Evolutionary conservation across 1,140 invertebrate genomes (phyloP), one percentile per base, ranked within the genome.

Genomic region (Nebria ingens): DNA sequence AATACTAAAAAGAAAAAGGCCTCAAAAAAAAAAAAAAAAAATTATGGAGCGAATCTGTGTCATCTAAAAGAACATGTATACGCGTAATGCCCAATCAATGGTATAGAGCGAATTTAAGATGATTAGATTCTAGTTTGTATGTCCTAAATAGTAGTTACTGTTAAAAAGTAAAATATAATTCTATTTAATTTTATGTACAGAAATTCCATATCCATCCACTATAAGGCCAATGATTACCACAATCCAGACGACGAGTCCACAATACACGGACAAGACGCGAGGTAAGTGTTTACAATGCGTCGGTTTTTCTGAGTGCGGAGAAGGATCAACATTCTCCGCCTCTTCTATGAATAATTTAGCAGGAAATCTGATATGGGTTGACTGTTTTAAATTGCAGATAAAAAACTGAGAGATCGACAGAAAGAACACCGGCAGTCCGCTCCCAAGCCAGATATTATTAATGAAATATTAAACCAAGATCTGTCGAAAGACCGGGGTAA

Each of bases 301-400:
- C 25, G 25, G 6, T 9, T 34, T 34, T 6, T 34, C n/a, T 34
- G n/a, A n/a, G n/a, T n/a, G n/a, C n/a, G n/a, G n/a, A 6, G 4
- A 4, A 4, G 25, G 4, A 29, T 13, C 25, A 29, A 6, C 25
- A 29, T 29, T 29, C 13, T 6, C 25, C 13, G 25, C 17, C 15
- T 45, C 9, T 17, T 12, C 9, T 45, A 45, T 45, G 40, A 45
- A 45, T 45, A 45, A 45, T 45, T 45, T 45, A 45, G 15, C 40
- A 3, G 40, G 17, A 45, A 45, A 45, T 45, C 40, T 45, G 40
- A 45, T 45, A 45, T 45, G 40, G 40, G 40, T 45, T 45, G 40
- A 45, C 40, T 45, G 40, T 45, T 45, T 45, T 45, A 45, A 45
- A 45, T 45, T 45, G 40, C 40, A 45, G 40, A 45, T 45, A 45